Evolutionary conservation across 1,140 invertebrate genomes (phyloP).

Genomic region (Lordiphosa mommai): DNA sequence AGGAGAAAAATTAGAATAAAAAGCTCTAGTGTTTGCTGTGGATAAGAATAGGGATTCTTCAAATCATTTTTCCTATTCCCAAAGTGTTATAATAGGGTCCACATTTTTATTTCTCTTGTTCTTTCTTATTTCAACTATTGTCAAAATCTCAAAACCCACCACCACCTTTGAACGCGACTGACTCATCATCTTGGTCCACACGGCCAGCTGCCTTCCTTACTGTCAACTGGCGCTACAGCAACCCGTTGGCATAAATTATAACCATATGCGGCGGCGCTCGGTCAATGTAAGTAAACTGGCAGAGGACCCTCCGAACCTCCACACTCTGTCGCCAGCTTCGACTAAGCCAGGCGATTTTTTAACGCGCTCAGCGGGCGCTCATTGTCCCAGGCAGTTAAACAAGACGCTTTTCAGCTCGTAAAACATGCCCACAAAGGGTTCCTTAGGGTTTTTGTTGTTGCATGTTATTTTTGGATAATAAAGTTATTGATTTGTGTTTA

Average conservation of each 20-base stretch:
- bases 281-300: constrained; percentile 29
- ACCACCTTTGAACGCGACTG: constrained; percentile 31
- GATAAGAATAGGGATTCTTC: too few species aligned
- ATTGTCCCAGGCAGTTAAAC: constrained; percentile 71
- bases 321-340: constrained; percentile 33
- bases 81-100: too few species aligned
- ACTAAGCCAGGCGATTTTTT: constrained; percentile 63
- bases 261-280: constrained; percentile 41
- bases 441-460: constrained; percentile 4
- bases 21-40: too few species aligned
- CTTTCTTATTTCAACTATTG: too few species aligned
- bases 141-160: constrained; percentile 16
- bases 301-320: constrained; percentile 14
- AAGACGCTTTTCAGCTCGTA: constrained; percentile 76
- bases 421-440: constrained; percentile 48
- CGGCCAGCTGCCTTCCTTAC: constrained; percentile 20
- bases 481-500: constrained; percentile 76
- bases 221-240: constrained; percentile 66
- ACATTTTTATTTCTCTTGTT: too few species aligned
- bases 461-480: constrained; percentile 51
- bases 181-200: constrained; percentile 23
- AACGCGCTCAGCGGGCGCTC: constrained; percentile 67
- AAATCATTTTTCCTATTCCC: too few species aligned
- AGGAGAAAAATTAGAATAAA: too few species aligned
- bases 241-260: constrained; percentile 62